phyloP scores from a whole-genome alignment of 2,113 vertebrate genomes.

The Casuarius casuarius region DNA sequence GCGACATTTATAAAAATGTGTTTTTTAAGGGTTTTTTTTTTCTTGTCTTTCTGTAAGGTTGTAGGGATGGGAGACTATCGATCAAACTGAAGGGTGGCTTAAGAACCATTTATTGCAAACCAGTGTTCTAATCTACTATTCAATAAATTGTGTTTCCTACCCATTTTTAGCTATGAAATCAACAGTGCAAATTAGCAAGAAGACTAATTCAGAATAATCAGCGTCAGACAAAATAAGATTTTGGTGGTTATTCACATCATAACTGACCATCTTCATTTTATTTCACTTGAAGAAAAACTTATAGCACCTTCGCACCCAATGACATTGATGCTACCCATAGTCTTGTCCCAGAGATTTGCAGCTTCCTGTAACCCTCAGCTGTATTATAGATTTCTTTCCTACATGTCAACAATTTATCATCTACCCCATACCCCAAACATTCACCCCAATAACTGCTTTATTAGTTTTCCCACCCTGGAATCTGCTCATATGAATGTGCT shows the following conservation, averaged over 20 bases:
- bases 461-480: neutral
- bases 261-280: neutral
- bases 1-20: slow-evolving; percentile 11
- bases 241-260: neutral
- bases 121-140: slow-evolving; percentile 15
- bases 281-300: neutral
- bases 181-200: neutral
- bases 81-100: slow-evolving; percentile 45
- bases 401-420: neutral
- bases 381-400: neutral
- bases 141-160: neutral
- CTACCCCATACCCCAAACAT: neutral
- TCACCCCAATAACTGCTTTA: neutral
- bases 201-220: neutral
- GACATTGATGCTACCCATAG: neutral
- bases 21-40: neutral
- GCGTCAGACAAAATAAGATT: neutral
- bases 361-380: neutral
- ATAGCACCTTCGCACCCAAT: neutral
- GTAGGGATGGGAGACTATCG: neutral
- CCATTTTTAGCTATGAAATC: slow-evolving; percentile 25
- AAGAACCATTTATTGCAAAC: slow-evolving; percentile 14
- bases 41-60: neutral
- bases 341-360: neutral
- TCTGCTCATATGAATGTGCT: neutral